These are phyloP conservation scores for Menidia beryllina DNA, from an alignment of 2,113 vertebrate species.

Conservation along the genomic window DNA sequence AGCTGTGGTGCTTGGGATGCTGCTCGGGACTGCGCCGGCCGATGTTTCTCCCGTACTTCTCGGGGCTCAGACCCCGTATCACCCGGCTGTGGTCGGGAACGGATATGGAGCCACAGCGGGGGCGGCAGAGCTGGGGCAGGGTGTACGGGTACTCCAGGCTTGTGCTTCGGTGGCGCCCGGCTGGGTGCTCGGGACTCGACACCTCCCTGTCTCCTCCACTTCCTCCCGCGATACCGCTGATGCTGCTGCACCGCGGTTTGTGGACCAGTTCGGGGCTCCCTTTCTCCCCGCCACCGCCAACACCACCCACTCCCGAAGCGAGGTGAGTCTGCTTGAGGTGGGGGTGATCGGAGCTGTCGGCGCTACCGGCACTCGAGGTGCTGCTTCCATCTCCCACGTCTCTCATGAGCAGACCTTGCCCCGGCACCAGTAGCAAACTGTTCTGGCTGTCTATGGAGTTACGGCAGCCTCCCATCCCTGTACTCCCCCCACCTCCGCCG, in stretches of 20 bases:
- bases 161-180: constrained; percentile 85
- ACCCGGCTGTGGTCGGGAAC: constrained; percentile 87
- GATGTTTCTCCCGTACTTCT: constrained; percentile 77
- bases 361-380: constrained; percentile 93
- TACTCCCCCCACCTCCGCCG: constrained; percentile 38
- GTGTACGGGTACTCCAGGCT: constrained; percentile 90
- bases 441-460: constrained; percentile 95
- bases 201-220: constrained; percentile 71
- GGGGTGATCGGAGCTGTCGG: constrained; percentile 91
- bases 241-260: constrained; percentile 83
- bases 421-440: constrained; percentile 86
- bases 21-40: constrained; percentile 85
- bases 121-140: constrained; percentile 79
- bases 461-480: constrained; percentile 85
- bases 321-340: constrained; percentile 89
- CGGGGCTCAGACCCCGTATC: constrained; percentile 89
- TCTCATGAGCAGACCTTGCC: constrained; percentile 84
- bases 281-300: constrained; percentile 68
- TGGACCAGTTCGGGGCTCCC: constrained; percentile 90
- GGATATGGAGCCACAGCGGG: constrained; percentile 83
- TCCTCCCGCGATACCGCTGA: constrained; percentile 66
- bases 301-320: constrained; percentile 72
- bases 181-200: constrained; percentile 86
- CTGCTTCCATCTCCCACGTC: constrained; percentile 96
- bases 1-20: constrained; percentile 83